A percentile compares a stretch with the other conserved stretches of the same genome.
phyloP scores from a whole-genome alignment of 2,113 vertebrate genomes.

The Ciconia stormi region DNA sequence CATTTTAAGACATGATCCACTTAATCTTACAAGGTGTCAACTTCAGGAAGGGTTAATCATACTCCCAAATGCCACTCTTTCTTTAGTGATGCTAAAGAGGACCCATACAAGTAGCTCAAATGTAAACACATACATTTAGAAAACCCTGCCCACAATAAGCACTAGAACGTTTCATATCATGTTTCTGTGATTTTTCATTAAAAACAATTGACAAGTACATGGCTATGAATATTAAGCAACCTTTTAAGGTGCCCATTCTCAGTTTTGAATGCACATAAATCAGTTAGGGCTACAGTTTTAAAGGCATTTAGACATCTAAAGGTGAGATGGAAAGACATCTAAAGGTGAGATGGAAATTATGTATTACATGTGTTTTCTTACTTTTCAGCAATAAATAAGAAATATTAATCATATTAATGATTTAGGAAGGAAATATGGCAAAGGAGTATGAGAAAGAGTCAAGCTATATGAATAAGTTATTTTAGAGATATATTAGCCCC shows the following conservation, averaged over 20 bases:
- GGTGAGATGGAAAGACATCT: background rate
- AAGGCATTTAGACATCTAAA: background rate
- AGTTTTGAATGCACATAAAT: background rate
- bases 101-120: background rate
- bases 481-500: background rate
- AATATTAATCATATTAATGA: background rate
- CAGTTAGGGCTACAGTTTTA: background rate
- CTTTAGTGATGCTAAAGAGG: background rate
- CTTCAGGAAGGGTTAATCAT: background rate
- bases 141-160: background rate
- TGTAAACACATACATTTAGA: background rate
- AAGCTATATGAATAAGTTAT: background rate
- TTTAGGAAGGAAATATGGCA: background rate
- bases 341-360: background rate
- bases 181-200: conserved; percentile 15
- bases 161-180: background rate
- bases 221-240: background rate
- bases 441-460: background rate
- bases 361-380: background rate
- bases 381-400: conserved; percentile 15
- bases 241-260: background rate
- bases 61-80: background rate
- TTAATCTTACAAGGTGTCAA: background rate
- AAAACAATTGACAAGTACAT: background rate
- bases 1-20: background rate